Evolutionary conservation across 2,113 vertebrate genomes (phyloP).

Genomic region (Synchiropus splendidus): DNA sequence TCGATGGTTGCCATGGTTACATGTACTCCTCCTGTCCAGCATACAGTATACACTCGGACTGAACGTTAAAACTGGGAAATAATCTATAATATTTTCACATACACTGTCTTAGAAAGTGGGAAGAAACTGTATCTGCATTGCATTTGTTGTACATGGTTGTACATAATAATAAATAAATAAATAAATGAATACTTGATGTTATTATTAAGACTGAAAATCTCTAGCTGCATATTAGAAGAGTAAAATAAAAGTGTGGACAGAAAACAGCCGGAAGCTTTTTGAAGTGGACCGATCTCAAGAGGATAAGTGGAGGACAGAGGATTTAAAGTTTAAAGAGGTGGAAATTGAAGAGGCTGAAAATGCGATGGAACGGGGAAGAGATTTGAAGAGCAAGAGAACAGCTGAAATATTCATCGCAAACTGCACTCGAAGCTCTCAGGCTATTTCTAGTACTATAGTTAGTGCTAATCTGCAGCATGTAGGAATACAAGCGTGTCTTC

Average conservation of each 20-base stretch:
- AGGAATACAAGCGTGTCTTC: conserved; percentile 4
- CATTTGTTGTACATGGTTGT: conserved; percentile 40
- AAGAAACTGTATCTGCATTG: conserved; percentile 7
- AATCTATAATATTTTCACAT: background rate
- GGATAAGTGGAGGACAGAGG: background rate
- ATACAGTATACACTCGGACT: conserved; percentile 10
- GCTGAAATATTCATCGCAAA: conserved; percentile 28
- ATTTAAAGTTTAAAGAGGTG: conserved; percentile 5
- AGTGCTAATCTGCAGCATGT: background rate
- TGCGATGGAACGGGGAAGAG: background rate
- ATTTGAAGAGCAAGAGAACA: background rate
- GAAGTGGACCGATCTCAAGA: background rate
- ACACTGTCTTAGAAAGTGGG: conserved; percentile 5
- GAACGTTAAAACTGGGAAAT: conserved; percentile 16
- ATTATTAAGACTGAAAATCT: no score
- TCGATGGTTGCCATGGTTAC: no score
- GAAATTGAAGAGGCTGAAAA: background rate
- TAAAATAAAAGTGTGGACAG: no score
- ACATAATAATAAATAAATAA: conserved; percentile 36
- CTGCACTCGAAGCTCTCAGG: conserved; percentile 10
- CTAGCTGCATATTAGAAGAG: no score
- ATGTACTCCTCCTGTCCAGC: no score
- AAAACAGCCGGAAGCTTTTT: no score
- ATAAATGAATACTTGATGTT: no score
- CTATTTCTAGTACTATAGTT: conserved; percentile 20